Base-by-base conservation (phyloP, 2,888 invertebrate species). In the Rutpela maculata region DNA sequence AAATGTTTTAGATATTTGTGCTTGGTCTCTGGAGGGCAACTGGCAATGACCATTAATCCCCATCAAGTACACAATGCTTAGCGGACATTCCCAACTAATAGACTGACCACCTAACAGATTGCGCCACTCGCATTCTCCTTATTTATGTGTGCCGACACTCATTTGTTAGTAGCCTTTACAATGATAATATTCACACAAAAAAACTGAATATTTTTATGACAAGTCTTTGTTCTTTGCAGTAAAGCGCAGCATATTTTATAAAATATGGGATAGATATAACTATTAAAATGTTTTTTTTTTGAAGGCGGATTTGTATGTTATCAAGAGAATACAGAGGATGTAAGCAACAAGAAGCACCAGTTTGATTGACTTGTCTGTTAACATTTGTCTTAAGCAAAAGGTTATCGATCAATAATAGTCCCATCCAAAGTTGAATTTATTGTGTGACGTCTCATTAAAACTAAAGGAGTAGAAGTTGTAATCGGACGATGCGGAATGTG, bases 91-190 rank as follows among this genome's bases (percentile, higher is more conserved):
- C 84, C 86, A 85, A 86, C 88, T 88, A 88, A 88, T 88, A 88
- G 88, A 88, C 87, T 86, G 88, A 86, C 87, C 87, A 87, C 87
- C 88, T 86, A 88, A 88, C 87, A 87, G 88, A 88, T 88, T 88
- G 86, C 87, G 85, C 87, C 87, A 87, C 86, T 88, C 86, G 87
- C 86, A 85, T 86, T 86, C 86, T 83, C 59, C 85, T 86, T 86
- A 86, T 88, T 88, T 87, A 86, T 86, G 85, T 80, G 79, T 78
- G 85, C 87, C 87, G 87, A 83, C 86, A 78, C 79, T 82, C 87
- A 87, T 88, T 87, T 86, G 85, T 88, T 87, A 88, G 79, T 76
- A 80, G 78, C 78, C 78, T 77, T 78, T 65, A 70, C 19, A 43
- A 59, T 55, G 69, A 69, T 69, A 69, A 69, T 69, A 69, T 69